Percentiles rank a stretch among this genome's conserved stretches.
Conservation (phyloP, 2,113 vertebrate genomes). For the Machaerirhynchus nigripectus region DNA sequence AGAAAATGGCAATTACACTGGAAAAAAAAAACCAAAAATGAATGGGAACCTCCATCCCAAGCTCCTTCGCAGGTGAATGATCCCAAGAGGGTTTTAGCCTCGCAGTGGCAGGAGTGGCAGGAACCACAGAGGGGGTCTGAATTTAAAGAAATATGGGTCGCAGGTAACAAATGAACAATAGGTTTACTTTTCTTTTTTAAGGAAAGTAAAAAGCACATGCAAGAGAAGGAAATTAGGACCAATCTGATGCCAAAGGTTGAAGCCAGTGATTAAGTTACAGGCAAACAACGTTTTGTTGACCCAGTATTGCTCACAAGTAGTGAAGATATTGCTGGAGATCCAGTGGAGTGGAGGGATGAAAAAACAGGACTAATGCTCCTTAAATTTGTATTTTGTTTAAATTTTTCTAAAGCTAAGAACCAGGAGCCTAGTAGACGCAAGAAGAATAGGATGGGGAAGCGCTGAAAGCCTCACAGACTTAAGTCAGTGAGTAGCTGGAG, state of each 20-base stretch:
- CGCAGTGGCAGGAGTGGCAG: rapidly evolving
- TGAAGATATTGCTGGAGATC: neutral
- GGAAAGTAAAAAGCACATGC: neutral
- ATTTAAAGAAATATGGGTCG: neutral
- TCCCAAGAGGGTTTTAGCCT: neutral
- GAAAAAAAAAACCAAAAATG: neutral
- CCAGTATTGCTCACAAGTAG: neutral
- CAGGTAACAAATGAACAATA: neutral
- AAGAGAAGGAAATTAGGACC: neutral
- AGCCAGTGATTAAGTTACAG: neutral
- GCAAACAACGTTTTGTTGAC: rapidly evolving
- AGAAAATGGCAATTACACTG: neutral
- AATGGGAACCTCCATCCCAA: rapidly evolving
- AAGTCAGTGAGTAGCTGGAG: neutral
- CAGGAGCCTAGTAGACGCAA: neutral
- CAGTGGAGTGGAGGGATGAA: neutral
- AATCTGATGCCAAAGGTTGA: neutral
- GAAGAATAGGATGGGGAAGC: neutral
- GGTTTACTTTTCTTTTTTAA: neutral
- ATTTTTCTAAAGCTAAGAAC: neutral
- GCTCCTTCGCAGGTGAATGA: neutral
- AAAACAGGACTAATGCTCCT: neutral
- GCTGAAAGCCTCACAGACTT: neutral
- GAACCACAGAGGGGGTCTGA: neutral
- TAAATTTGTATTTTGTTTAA: neutral